Base-by-base conservation (phyloP, 1,140 invertebrate genomes). In the Drosophila trapezifrons region DNA sequence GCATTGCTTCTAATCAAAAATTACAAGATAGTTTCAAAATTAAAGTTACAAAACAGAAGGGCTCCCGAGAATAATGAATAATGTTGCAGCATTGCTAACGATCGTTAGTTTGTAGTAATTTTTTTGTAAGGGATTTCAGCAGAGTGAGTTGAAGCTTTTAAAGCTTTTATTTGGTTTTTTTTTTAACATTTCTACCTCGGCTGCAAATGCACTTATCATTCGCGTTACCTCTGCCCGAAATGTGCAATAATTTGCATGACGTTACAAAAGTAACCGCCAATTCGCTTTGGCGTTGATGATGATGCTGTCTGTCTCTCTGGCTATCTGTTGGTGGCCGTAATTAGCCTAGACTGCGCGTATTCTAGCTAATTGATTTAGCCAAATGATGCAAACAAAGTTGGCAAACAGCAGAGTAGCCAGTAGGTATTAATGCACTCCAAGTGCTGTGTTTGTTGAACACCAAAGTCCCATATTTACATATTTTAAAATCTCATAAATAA, bases 311-410 rank as follows among this genome's bases (percentile, higher is more conserved):
- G 15, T 27, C 46, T 9, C n/a, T n/a, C 8, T 47, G 46, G 6
- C 25, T 27, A 6, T 7, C 25, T 27, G 25, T 27, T 27, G 9
- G 29, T 32, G 37, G 38, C 62, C 29, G 27, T 17, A 62, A 62
- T 62, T 65, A 62, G 56, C 38, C 6, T 18, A 13, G 12, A 62
- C 38, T 64, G 27, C 38, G 38, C 58, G 29, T 43, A 43, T 35
- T 65, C 27, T 62, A 13, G 38, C 56, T 65, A 65, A 65, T 65
- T 65, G 62, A 62, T 63, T 63, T 62, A 37, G 27, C 62, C 38
- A 62, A 64, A 63, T 63, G 38, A 65, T 62, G 62, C 29, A 63
- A 64, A 25, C 56, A 45, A 42, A 45, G 38, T 60, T 62, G 62
- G 38, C 38, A 45, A 60, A 43, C 13, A 27, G 40, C 55, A 22